Base-by-base conservation (phyloP, 2,113 vertebrate species). In the Plecotus auritus region DNA sequence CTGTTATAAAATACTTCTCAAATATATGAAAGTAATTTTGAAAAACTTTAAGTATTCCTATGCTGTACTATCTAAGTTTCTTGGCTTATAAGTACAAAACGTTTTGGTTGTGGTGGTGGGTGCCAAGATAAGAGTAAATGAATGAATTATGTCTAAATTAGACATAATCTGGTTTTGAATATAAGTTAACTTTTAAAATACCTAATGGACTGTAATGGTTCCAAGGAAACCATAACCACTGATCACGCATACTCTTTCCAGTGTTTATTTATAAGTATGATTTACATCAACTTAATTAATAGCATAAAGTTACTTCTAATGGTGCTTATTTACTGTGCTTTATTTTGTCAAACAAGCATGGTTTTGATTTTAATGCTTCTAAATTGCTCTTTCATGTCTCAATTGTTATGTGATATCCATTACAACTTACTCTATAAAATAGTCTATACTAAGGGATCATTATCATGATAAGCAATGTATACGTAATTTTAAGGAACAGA, bases 61-160 rank as follows among this genome's bases (percentile, higher is more conserved):
- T 26, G 12, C 8, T n/a, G 49, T 18, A 45, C 30, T 80, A 0
- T n/a, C 20, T 7, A 73, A 49, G 11, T 67, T 83, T 91, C 72
- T 42, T 35, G 11, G 23, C 16, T 86, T 69, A 17, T 3, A 51
- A 56, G 7, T 82, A 22, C 14, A 32, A 69, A 89, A 40, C 23
- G 12, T 56, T 1, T 67, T 67, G 13, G 30, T 66, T 66, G 30
- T 66, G 12, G 28, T 32, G 22, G 9, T 28, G 84, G 7, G 90
- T 35, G 17, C 0, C 18, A 9, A 64, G 10, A 37, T 64, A 35
- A 76, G 32, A 86, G 20, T 81, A 88, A 88, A 5, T 87, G 69
- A 93, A 93, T 87, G 56, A 94, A 95, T 69, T 51, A 92, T 66
- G 0, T 49, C 9, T 88, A 35, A 93, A 92, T 37, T 42, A 88